phyloP scores from a whole-genome alignment of 2,888 invertebrate species.

The Platerodrilus igneus region DNA sequence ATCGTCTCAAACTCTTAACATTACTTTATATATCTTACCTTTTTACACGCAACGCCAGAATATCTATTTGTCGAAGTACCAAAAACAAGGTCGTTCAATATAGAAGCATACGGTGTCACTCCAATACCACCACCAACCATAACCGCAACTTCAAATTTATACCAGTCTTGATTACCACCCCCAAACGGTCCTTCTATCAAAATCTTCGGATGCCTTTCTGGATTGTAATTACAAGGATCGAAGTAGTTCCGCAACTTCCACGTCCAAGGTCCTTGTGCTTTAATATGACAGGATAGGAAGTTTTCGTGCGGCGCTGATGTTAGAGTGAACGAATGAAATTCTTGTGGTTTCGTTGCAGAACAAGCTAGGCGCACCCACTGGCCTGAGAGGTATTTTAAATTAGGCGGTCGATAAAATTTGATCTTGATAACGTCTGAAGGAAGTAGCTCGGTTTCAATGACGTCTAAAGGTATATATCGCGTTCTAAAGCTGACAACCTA shows the following conservation, averaged over 20 bases:
- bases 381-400: constrained; percentile 89
- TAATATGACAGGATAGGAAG: constrained; percentile 91
- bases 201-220: constrained; percentile 80
- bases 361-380: constrained; percentile 92
- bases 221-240: constrained; percentile 86
- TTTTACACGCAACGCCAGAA: constrained; percentile 95
- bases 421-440: constrained; percentile 94
- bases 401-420: constrained; percentile 92
- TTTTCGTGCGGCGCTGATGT: constrained; percentile 96
- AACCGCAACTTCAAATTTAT: constrained; percentile 95
- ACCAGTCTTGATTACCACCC: constrained; percentile 97
- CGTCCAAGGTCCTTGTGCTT: constrained; percentile 90
- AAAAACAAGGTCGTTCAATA: constrained; percentile 92
- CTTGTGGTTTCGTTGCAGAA: constrained; percentile 81
- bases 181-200: constrained; percentile 94
- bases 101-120: constrained; percentile 95
- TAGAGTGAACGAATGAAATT: constrained; percentile 92
- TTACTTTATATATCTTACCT: constrained; percentile 55
- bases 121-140: constrained; percentile 98
- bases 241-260: constrained; percentile 95
- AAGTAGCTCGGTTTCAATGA: constrained; percentile 86
- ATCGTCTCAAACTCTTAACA: too few relatives aligned
- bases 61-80: constrained; percentile 94
- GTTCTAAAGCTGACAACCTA: constrained; percentile 85
- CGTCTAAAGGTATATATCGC: constrained; percentile 87